Evolutionary conservation across 2,888 invertebrate species (phyloP), one percentile per base, ranked within the genome.

Genomic region (Euphydryas editha): DNA sequence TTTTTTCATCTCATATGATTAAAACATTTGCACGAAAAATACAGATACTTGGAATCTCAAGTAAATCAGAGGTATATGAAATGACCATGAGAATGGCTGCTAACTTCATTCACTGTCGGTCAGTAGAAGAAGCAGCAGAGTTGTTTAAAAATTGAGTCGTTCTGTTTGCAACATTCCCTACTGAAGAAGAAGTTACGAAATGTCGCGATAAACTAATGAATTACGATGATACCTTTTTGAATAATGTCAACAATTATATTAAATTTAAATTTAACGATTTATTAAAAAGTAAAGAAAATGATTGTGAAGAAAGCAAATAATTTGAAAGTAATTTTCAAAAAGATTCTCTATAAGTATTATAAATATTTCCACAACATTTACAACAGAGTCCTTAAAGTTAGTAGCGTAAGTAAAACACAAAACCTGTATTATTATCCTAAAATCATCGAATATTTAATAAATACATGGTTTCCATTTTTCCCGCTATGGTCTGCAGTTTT

Each of bases 401-500:
- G n/a, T n/a, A 42, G 15, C 42, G 15, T 15, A n/a, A 42, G 5
- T 5, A 42, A 42, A 42, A n/a, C 42, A n/a, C 15, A 42, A 42
- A 42, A 42, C 15, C 13, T 42, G 15, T 42, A 42, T 42, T 42
- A 42, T 42, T 42, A 42, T 42, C 42, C 42, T 11, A 42, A 42
- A 42, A 42, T 42, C 15, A 42, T 42, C 15, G 42, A 42, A n/a
- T 42, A 42, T 42, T 42, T 42, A 15, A 5, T 42, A 42, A 42
- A 42, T 5, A 3, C n/a, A 13, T 42, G 42, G 42, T 15, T 42
- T 13, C 42, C 42, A 42, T 42, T 42, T n/a, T 42, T 42, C 15
- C 42, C 42, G 15, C n/a, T 42, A 42, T 42, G 42, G 42, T 42
- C 42, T 15, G 42, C 42, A 42, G 42, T 42, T 42, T 42, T 42